Conservation (phyloP, 2,888 invertebrate genomes). For the Conops quadrifasciatus region DNA sequence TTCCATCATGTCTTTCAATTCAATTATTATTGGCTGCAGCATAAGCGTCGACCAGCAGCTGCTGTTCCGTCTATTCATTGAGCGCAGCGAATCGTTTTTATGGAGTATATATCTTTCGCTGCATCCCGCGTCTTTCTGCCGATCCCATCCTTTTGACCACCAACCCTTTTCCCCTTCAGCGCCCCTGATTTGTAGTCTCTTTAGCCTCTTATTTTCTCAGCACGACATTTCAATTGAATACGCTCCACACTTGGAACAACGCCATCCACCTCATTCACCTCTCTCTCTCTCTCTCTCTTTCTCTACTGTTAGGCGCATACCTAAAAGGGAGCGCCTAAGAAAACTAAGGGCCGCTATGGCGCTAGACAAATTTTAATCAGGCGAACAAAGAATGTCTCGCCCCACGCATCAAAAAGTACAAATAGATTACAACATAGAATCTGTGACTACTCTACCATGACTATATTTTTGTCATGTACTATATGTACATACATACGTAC, state of each 20-base stretch:
- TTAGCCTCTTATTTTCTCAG: slow-evolving; percentile 35
- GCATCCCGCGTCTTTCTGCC: neutral
- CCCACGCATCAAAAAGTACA: too few relatives aligned
- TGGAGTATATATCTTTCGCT: neutral
- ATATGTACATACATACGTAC: too few relatives aligned
- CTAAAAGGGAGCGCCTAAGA: neutral
- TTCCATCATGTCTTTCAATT: too few relatives aligned
- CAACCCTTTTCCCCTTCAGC: slow-evolving; percentile 33
- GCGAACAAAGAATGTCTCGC: neutral
- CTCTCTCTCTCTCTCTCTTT: neutral
- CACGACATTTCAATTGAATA: slow-evolving; percentile 39
- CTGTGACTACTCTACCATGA: too few relatives aligned
- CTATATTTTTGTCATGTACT: too few relatives aligned
- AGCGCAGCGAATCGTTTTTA: neutral
- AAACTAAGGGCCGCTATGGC: neutral
- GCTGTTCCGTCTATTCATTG: neutral
- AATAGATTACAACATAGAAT: too few relatives aligned
- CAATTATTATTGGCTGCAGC: neutral
- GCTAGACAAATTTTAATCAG: neutral
- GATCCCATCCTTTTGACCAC: neutral
- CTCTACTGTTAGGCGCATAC: neutral
- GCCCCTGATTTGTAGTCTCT: slow-evolving; percentile 25
- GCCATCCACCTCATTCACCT: neutral
- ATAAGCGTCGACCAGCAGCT: too few relatives aligned
- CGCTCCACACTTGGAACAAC: slow-evolving; percentile 35